Evolutionary conservation across 2,888 invertebrate genomes (phyloP).

Genomic region (Tenthredo livida): DNA sequence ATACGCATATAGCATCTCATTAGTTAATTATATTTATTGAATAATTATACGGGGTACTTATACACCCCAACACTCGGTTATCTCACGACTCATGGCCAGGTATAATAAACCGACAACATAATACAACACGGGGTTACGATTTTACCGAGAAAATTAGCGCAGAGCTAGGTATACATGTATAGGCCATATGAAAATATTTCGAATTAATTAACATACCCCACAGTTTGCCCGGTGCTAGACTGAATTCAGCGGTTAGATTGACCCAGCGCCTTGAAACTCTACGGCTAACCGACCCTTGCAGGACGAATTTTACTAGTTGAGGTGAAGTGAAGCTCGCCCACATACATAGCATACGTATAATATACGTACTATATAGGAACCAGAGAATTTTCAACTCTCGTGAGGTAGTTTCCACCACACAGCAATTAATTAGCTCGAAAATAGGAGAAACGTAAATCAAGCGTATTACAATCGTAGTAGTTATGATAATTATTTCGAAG

Average conservation of each 20-base stretch:
- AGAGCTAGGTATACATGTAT: neutral
- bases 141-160: neutral
- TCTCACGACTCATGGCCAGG: neutral
- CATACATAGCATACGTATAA: too few species aligned
- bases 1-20: too few species aligned
- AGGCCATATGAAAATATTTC: conserved; percentile 14
- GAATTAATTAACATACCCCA: conserved; percentile 37
- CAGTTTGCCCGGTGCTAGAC: neutral
- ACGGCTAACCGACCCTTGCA: neutral
- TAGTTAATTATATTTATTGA: neutral
- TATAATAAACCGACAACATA: neutral
- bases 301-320: neutral
- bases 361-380: neutral
- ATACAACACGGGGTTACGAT: neutral
- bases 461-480: neutral
- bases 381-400: neutral
- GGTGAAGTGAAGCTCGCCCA: neutral
- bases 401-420: too few species aligned
- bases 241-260: conserved; percentile 35
- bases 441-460: neutral
- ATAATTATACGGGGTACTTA: neutral
- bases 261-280: conserved; percentile 23
- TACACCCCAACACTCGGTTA: neutral
- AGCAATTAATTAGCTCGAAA: neutral
- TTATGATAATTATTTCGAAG: neutral